Conservation (phyloP, 2,113 vertebrate species). For the Aptenodytes forsteri region DNA sequence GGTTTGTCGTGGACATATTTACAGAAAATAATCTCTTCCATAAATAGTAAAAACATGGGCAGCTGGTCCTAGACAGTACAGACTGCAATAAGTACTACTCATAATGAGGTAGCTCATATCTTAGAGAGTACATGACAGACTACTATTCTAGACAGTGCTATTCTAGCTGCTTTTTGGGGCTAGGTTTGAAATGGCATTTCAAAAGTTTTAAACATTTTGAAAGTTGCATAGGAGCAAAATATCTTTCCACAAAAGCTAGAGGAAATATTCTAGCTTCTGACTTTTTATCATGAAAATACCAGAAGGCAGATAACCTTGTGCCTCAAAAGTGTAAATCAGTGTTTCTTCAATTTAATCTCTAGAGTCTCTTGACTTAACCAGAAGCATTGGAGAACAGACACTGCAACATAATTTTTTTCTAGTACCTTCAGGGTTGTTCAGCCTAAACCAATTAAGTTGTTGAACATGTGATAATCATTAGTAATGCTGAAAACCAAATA, state of each 20-base stretch:
- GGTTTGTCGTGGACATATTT: conserved; percentile 39
- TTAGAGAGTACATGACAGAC: background rate
- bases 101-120: background rate
- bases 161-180: background rate
- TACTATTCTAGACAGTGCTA: background rate
- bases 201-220: background rate
- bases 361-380: background rate
- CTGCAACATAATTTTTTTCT: background rate
- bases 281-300: background rate
- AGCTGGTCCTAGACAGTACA: background rate
- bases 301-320: background rate
- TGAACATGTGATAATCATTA: background rate
- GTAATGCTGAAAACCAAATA: background rate
- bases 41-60: conserved; percentile 54
- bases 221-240: background rate
- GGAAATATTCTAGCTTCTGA: background rate
- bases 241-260: background rate
- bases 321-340: background rate
- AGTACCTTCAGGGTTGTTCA: background rate
- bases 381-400: background rate
- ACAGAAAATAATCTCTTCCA: conserved; percentile 62
- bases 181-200: background rate
- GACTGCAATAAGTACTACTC: background rate
- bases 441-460: background rate
- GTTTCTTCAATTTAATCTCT: background rate